Base-by-base conservation (phyloP, 2,888 invertebrate species). In the Drosophila histrio region DNA sequence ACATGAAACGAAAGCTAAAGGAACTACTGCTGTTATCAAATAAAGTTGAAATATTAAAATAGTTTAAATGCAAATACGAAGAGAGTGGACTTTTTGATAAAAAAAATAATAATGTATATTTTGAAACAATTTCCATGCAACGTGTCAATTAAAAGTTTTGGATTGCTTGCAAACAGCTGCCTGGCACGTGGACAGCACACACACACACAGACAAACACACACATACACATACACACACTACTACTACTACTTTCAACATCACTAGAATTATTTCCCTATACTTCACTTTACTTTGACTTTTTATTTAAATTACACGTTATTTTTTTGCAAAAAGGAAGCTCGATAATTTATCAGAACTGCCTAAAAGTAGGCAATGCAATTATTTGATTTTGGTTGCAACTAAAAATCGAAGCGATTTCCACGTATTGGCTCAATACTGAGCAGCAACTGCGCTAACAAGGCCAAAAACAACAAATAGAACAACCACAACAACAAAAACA, bases 1-100 rank as follows among this genome's bases (percentile, higher is more conserved):
- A 65, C 11, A 30, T 6, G 21, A 39, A 56, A n/a, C 38, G n/a
- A 67, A 78, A 79, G 79, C 85, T 79, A 47, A 53, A 2, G 5
- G 21, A 21, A 13, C 32, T 58, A 56, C 78, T 77, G 80, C 80
- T 63, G 24, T 9, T 26, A 66, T 28, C 53, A 44, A 17, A 43
- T 21, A 44, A 17, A 44, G 6, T 44, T 13, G 6, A 3, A 34
- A 15, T 2, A 26, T n/a, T 22, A 3, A n/a, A 6, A 13, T 15
- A 13, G 13, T 8, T 13, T 5, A 21, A 39, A 13, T 22, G 38
- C 19, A 21, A 38, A 19, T 2, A 38, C 17, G 2, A 5, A 19
- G 6, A 5, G 9, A n/a, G 11, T n/a, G 3, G 21, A 3, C 3
- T 1, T 7, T 22, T 6, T 13, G n/a, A 13, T 21, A 32, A 3